phyloP scores from a whole-genome alignment of 2,888 invertebrate genomes.

The Lacanobia wlatinum region DNA sequence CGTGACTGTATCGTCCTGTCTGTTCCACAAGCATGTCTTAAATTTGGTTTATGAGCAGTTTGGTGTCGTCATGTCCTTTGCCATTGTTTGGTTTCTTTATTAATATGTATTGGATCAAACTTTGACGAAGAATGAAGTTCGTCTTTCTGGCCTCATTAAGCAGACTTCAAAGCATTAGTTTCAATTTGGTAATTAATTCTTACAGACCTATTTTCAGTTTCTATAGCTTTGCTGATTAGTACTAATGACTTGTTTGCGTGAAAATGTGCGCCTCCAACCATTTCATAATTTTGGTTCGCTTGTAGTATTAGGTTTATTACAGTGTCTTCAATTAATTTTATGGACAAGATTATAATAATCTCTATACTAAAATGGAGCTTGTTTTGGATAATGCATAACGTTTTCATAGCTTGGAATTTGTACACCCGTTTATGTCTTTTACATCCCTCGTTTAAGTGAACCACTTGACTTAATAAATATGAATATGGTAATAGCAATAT shows the following conservation, averaged over 20 bases:
- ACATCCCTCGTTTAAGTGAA: not conserved
- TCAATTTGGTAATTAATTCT: conserved; percentile 46
- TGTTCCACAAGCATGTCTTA: not conserved
- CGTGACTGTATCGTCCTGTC: conserved; percentile 1
- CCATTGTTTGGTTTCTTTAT: not conserved
- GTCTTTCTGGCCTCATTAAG: not conserved
- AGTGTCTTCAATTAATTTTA: conserved; percentile 1
- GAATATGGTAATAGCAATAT: conserved; percentile 33
- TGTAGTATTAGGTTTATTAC: not conserved
- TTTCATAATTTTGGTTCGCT: conserved; percentile 5
- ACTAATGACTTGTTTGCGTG: conserved; percentile 60
- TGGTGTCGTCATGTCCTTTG: not conserved
- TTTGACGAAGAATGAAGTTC: not conserved
- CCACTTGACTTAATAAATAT: conserved; percentile 14
- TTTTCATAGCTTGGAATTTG: conserved; percentile 1
- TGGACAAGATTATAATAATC: not conserved
- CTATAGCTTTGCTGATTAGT: conserved; percentile 32
- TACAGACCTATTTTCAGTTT: conserved; percentile 35
- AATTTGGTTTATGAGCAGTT: not conserved
- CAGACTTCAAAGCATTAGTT: conserved; percentile 8
- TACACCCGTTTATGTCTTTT: conserved; percentile 8
- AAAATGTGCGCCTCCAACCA: conserved; percentile 17
- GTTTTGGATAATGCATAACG: not conserved
- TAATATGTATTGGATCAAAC: not conserved
- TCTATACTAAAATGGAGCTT: not conserved